Evolutionary conservation across 1,140 invertebrate species (phyloP), one percentile per base, ranked within the genome.

Genomic region (Thaumatotibia leucotreta): DNA sequence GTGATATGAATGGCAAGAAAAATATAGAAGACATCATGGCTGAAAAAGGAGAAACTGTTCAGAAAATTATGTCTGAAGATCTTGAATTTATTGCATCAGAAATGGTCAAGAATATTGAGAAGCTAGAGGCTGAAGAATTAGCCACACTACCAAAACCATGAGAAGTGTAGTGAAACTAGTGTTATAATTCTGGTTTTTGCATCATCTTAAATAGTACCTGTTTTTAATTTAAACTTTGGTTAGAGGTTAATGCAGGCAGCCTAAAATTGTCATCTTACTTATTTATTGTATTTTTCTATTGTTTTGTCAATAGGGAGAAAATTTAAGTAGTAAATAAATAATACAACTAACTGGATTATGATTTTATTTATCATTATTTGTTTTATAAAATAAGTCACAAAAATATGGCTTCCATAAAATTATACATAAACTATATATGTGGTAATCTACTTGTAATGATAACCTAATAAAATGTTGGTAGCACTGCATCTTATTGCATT

Each of bases 1-100:
- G 93, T 0, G 94, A 97, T 77, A 89, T 95, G 70, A 92, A 94
- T 75, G 93, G 93, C 9, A 94, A 94, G 79, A 94, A 92, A 73
- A 98, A 98, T 82, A 96, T 98, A 76, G 97, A 98, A 91, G 94
- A 95, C 64, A 95, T 97, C 24, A 91, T 98, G 73, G 94, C 93
- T 39, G 93, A 94, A 66, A 97, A 96, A 83, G 97, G 97, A n/a
- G 96, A 98, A 92, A 92, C 80, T 17, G 95, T 97, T 6, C 74
- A 83, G 64, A 93, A 91, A 80, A 86, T 94, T 35, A 76, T 87
- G 73, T 91, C 91, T 2, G 63, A 70, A 65, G 91, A 91, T 68
- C 69, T 92, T 27, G 86, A 92, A 73, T 87, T 84, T 67, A 83
- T 92, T 67, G 84, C 86, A 29, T 79, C 72, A 58, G 84, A 90